phyloP scores from a whole-genome alignment of 2,113 vertebrate genomes.

The Solenodon paradoxus region DNA sequence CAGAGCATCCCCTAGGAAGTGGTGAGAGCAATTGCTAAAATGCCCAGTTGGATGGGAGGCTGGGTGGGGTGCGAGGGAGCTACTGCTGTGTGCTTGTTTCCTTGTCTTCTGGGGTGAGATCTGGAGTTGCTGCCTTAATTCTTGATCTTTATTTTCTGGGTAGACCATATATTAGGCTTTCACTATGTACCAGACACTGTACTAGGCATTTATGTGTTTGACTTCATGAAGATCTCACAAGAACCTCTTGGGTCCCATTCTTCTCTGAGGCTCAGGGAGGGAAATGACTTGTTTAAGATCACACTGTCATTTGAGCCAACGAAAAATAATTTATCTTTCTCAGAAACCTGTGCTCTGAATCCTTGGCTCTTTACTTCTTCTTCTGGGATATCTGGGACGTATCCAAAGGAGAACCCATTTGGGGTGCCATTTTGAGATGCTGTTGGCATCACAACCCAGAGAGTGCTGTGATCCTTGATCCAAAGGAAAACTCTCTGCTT shows the following conservation, averaged over 20 bases:
- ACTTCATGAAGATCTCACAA: not conserved
- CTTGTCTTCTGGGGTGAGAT: not conserved
- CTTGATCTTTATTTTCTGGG: not conserved
- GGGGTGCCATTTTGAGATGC: not conserved
- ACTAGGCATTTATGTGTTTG: not conserved
- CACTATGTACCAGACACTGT: not conserved
- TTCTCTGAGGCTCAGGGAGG: not conserved
- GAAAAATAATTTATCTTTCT: not conserved
- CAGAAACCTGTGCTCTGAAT: not conserved
- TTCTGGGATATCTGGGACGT: not conserved
- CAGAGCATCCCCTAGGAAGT: not conserved
- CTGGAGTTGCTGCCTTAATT: not conserved
- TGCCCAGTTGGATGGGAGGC: not conserved
- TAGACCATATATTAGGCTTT: not conserved
- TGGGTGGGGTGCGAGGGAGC: too few relatives aligned
- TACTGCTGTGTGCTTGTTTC: not conserved
- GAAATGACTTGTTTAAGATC: not conserved
- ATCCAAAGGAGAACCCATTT: not conserved
- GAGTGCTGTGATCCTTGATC: not conserved
- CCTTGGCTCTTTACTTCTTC: not conserved
- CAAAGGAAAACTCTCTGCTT: not conserved
- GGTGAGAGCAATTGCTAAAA: not conserved
- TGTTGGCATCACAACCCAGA: not conserved
- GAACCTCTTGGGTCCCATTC: not conserved
- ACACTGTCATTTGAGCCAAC: not conserved